Evolutionary conservation across 2,113 vertebrate species (phyloP).

Genomic region (Lepus americanus): DNA sequence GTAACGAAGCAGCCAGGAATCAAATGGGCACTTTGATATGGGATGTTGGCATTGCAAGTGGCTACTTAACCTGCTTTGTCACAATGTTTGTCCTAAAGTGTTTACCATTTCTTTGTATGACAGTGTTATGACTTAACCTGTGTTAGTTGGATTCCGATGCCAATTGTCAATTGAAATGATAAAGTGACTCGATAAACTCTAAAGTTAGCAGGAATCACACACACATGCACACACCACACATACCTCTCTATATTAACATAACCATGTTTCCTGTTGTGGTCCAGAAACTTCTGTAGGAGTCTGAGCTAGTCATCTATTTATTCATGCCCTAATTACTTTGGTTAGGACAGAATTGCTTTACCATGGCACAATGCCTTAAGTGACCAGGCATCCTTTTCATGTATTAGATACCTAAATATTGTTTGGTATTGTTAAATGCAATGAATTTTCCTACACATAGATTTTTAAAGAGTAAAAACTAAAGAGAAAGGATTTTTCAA

Average conservation of each 20-base stretch:
- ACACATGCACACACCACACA: background rate
- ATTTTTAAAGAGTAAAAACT: background rate
- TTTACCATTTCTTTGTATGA: background rate
- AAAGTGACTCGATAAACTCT: constrained; percentile 1
- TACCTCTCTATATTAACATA: background rate
- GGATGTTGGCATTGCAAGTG: too few species aligned
- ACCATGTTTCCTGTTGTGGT: background rate
- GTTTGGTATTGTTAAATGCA: background rate
- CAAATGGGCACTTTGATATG: too few species aligned
- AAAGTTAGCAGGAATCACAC: background rate
- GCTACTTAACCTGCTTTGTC: too few species aligned
- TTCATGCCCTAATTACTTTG: background rate
- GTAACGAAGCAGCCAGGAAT: too few species aligned
- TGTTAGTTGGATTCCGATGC: background rate
- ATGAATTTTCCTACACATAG: background rate
- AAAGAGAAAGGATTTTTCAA: constrained; percentile 45
- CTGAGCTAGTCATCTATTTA: background rate
- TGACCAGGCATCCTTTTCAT: background rate
- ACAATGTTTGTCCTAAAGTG: too few species aligned
- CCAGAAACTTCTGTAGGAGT: background rate
- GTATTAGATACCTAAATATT: constrained; percentile 42
- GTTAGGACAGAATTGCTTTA: background rate
- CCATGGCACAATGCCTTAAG: background rate
- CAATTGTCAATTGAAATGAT: background rate
- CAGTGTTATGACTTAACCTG: background rate